Conservation (phyloP, 2,888 invertebrate genomes). For the Pseudanteris insignis region DNA sequence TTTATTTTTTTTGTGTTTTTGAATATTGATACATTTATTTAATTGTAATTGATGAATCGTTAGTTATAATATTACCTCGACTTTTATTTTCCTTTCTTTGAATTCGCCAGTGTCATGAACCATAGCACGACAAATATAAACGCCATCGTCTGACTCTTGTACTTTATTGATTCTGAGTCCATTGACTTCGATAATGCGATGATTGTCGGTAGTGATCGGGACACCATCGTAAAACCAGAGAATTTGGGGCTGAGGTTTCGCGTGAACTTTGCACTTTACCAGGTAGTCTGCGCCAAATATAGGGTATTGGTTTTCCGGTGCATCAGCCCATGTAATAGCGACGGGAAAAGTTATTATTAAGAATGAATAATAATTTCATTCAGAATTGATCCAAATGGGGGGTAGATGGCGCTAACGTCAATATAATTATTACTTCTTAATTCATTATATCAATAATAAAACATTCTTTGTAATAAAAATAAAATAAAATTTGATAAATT, state of each 20-base stretch:
- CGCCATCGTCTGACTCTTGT: slow-evolving; percentile 83
- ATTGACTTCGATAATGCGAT: slow-evolving; percentile 78
- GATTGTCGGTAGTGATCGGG: slow-evolving; percentile 75
- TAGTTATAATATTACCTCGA: no score
- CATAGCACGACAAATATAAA: slow-evolving; percentile 87
- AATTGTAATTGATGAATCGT: no score
- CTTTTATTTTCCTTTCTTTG: slow-evolving; percentile 79
- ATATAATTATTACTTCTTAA: no score
- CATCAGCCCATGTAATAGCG: slow-evolving; percentile 87
- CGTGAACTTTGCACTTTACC: slow-evolving; percentile 85
- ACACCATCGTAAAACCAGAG: slow-evolving; percentile 86
- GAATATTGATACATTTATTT: no score
- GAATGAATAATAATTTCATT: no score
- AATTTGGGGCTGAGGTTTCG: slow-evolving; percentile 84
- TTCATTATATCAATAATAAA: no score
- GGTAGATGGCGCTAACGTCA: no score
- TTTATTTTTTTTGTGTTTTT: no score
- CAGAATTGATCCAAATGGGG: no score
- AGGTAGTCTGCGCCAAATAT: slow-evolving; percentile 79
- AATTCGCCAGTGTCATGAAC: slow-evolving; percentile 80
- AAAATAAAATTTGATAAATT: no score
- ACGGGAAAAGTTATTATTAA: no score
- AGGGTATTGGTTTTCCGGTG: slow-evolving; percentile 84
- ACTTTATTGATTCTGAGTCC: slow-evolving; percentile 82
- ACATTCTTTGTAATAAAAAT: no score